Conservation (phyloP, 2,113 vertebrate species). For the Kryptolebias marmoratus region DNA sequence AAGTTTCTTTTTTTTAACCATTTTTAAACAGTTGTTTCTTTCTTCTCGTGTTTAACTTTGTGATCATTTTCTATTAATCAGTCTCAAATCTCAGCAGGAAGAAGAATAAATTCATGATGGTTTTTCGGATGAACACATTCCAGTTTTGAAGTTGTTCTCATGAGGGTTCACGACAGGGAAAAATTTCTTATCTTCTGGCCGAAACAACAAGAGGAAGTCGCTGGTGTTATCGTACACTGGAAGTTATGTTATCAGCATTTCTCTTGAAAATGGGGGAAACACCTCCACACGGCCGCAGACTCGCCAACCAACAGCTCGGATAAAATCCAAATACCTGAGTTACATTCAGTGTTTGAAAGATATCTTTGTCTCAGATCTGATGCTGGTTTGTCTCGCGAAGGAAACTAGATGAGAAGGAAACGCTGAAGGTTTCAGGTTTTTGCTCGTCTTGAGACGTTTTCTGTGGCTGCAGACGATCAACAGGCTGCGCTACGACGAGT, state of each 20-base stretch:
- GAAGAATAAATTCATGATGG: too few species aligned
- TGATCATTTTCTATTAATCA: too few species aligned
- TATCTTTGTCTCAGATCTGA: neutral
- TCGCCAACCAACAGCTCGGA: neutral
- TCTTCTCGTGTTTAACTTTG: too few species aligned
- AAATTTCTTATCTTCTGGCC: too few species aligned
- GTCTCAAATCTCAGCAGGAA: too few species aligned
- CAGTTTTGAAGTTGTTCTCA: too few species aligned
- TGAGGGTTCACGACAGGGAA: too few species aligned
- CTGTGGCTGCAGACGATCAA: constrained; percentile 68
- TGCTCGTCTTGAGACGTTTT: constrained; percentile 37
- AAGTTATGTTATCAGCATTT: constrained; percentile 18
- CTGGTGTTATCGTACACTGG: too few species aligned
- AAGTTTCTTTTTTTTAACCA: too few species aligned
- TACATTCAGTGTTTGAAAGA: neutral
- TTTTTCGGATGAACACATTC: too few species aligned
- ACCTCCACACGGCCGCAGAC: constrained; percentile 2
- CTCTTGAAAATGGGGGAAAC: neutral
- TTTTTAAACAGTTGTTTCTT: too few species aligned
- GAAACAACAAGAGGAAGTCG: too few species aligned
- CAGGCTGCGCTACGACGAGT: constrained; percentile 60
- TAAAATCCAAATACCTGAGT: neutral
- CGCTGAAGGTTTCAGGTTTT: constrained; percentile 3
- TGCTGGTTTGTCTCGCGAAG: neutral
- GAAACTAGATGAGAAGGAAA: constrained; percentile 39